Conservation (phyloP, 2,888 invertebrate species). For the Embidobia sp. region DNA sequence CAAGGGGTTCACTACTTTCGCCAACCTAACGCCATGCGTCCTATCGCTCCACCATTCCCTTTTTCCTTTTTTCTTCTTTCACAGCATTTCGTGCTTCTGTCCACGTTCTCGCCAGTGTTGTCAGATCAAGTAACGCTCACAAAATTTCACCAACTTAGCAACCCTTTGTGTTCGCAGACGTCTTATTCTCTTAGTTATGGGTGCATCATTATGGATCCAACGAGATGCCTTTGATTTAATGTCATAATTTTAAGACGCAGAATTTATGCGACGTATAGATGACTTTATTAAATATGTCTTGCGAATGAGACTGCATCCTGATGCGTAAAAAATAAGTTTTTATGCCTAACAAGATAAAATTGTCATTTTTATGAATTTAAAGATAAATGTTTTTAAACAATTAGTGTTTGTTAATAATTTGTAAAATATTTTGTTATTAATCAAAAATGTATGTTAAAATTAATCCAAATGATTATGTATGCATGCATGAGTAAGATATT, state of each 20-base stretch:
- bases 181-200: constrained; percentile 21
- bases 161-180: constrained; percentile 39
- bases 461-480: no score
- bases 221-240: neutral
- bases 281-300: no score
- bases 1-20: constrained; percentile 57
- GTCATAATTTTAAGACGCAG: neutral
- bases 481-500: no score
- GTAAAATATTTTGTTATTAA: no score
- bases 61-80: constrained; percentile 40
- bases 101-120: constrained; percentile 63
- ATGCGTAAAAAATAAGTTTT: no score
- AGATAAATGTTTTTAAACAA: no score
- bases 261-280: neutral
- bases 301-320: no score
- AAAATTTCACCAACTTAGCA: constrained; percentile 53
- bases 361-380: neutral
- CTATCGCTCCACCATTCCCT: constrained; percentile 29
- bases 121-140: constrained; percentile 61
- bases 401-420: no score
- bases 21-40: constrained; percentile 61
- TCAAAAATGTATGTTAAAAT: no score
- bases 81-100: constrained; percentile 59
- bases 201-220: neutral
- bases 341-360: neutral